Evolutionary conservation across 1,140 invertebrate species (phyloP), one percentile per base, ranked within the genome.

Genomic region (Atta texana): DNA sequence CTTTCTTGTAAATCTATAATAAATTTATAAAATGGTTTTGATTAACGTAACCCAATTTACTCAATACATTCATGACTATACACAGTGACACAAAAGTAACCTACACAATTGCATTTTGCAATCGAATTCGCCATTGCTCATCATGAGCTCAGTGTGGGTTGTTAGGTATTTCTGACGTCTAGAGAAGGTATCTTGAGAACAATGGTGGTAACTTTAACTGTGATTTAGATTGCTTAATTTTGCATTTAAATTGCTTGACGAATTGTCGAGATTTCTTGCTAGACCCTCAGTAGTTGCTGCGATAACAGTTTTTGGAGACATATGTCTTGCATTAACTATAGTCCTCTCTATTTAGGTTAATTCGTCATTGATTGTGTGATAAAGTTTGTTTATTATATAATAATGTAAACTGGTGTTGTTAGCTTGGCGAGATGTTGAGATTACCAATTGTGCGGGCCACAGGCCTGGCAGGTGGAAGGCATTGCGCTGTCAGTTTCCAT

Each of bases 341-440:
- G 6, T 82, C 16, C 5, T 10, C 18, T 10, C 3, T 1, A 12
- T 18, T 75, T 74, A 82, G 53, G 53, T 82, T 75, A 71, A 84
- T 71, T 86, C 55, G 61, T 64, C 66, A 81, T 51, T 72, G 18
- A 39, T 1, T 18, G 34, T 76, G 18, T 51, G 21, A 12, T 18
- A 77, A 69, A 82, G 31, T 63, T 53, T 80, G 59, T 91, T 90
- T 91, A 82, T 91, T 91, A 91, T 55, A 84, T 91, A 91, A 91
- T 87, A 78, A 85, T 49, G 76, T 49, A 21, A 34, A 84, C 59
- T 68, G 24, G 61, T 74, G 3, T 89, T 82, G 74, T 5, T 63
- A 53, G 31, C 2, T 2, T 39, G 66, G 4, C 44, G 96, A 94
- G 94, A 97, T 97, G 96, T 94, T 96, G 93, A 95, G 96, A 93